Conservation (phyloP, 2,113 vertebrate species). For the Microcebus lehilahytsara region DNA sequence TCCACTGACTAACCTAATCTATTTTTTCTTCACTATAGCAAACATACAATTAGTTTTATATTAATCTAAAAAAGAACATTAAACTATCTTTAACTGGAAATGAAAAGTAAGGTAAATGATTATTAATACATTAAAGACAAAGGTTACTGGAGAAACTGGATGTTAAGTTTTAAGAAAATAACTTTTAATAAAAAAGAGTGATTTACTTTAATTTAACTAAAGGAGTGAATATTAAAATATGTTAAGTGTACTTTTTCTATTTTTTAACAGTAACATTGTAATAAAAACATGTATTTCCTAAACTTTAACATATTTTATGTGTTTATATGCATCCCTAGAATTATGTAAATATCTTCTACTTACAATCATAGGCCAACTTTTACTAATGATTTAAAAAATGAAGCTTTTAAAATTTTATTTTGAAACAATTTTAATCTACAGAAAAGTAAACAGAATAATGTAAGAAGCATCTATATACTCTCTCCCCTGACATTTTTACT, state of each 20-base stretch:
- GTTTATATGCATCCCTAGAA: background rate
- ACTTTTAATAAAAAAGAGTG: slow-evolving; percentile 13
- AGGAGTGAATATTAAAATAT: background rate
- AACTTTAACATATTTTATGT: background rate
- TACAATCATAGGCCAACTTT: background rate
- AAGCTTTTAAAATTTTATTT: slow-evolving; percentile 1
- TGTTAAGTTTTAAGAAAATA: background rate
- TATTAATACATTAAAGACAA: background rate
- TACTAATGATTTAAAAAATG: background rate
- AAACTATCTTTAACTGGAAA: slow-evolving; percentile 25
- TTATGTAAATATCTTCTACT: background rate
- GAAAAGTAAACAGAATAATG: background rate
- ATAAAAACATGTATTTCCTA: background rate
- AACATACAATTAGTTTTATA: slow-evolving; percentile 49
- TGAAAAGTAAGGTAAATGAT: background rate
- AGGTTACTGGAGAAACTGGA: background rate
- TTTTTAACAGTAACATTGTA: background rate
- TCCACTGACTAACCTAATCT: background rate
- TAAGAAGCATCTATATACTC: background rate
- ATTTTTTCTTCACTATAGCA: slow-evolving; percentile 54
- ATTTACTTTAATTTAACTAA: background rate
- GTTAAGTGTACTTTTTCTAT: background rate
- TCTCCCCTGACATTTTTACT: background rate
- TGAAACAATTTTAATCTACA: background rate
- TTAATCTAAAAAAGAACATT: slow-evolving; percentile 16